phyloP scores from a whole-genome alignment of 2,113 vertebrate genomes.

The Tapirus terrestris region DNA sequence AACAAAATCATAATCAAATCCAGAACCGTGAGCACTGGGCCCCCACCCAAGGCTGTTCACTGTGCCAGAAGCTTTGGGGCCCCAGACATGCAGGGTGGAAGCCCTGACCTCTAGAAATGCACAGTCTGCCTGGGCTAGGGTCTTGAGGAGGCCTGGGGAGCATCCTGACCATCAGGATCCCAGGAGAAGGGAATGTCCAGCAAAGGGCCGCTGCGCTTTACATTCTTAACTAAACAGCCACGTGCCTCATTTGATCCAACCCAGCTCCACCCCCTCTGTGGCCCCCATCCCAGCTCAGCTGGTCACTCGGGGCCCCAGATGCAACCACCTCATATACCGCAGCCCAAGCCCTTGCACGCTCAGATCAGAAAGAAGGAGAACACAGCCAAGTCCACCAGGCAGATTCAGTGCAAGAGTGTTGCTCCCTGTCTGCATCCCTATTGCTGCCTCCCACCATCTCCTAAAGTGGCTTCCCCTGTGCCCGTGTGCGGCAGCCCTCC shows the following conservation, averaged over 20 bases:
- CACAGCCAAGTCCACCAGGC: neutral
- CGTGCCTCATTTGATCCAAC: neutral
- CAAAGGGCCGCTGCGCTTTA: neutral
- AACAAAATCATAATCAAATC: constrained; percentile 68
- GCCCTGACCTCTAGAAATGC: neutral
- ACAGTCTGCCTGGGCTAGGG: neutral
- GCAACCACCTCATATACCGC: neutral
- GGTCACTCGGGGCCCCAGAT: neutral
- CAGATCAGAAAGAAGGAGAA: neutral
- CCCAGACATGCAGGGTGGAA: neutral
- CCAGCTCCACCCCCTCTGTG: neutral
- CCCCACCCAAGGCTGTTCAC: neutral
- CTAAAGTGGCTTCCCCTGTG: neutral
- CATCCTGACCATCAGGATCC: neutral
- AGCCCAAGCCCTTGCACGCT: neutral
- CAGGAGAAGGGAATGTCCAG: neutral
- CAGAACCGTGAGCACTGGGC: constrained; percentile 13
- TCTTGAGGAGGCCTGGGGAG: neutral
- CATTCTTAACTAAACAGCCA: neutral
- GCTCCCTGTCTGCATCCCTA: neutral
- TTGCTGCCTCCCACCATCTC: fast-evolving
- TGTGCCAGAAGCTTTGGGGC: neutral
- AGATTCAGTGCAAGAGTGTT: neutral
- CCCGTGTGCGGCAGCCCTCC: neutral
- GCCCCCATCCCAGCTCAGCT: neutral